Base-by-base conservation (phyloP, 2,888 invertebrate species). In the Watsonalla binaria region DNA sequence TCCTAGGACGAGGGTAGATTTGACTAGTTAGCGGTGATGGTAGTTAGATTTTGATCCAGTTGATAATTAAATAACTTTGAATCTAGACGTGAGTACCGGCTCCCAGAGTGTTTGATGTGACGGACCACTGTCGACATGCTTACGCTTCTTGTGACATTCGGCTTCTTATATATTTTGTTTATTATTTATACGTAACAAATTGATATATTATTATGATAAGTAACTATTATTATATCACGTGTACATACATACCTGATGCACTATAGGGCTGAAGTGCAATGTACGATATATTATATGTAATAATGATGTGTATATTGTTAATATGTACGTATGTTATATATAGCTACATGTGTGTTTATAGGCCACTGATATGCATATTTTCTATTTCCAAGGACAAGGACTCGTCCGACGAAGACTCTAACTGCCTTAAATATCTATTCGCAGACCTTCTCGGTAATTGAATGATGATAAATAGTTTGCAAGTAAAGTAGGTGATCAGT, bases 351-450 rank as follows among this genome's bases (percentile, higher is more conserved):
- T 54, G 57, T 47, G 53, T 61, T 61, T 61, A 53, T 59, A 55
- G 71, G 67, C 72, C 70, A 81, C 73, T 84, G 68, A 84, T 74
- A 68, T 80, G 68, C 82, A 69, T 78, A 68, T 74, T 83, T 84
- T 81, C 75, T 83, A 78, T 85, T 74, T 71, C 80, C 69, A 86
- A 89, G 88, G 88, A 84, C 76, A 77, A 80, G 84, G 84, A 82
- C 71, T 83, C 88, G 73, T 87, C 88, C 79, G 89, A 88, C 76
- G 88, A 88, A 78, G 88, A 93, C 87, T 92, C 92, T 90, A 93
- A 93, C 93, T 94, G 94, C 93, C 93, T 94, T 89, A 93, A 92
- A 92, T 93, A 93, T 88, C 92, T 93, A 84, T 93, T 93, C 88
- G 93, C 93, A 84, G 93, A 93, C 81, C 88, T 93, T 76, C 90